phyloP scores from a whole-genome alignment of 2,888 invertebrate genomes.

The Iselma pallidipennis region DNA sequence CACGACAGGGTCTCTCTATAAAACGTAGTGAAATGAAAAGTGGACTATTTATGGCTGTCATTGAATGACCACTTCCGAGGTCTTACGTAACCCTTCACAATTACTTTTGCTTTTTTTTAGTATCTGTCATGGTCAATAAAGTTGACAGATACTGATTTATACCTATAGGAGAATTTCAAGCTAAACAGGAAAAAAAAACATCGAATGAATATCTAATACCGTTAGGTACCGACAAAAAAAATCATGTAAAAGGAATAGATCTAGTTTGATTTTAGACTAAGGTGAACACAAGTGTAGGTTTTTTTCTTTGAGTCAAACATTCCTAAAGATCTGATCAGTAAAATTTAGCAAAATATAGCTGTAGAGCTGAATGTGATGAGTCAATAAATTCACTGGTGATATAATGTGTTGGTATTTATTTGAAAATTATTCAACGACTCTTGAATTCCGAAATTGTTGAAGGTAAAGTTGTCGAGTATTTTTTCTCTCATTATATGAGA shows the following conservation, averaged over 20 bases:
- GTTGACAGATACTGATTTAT: not conserved
- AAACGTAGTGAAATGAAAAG: slow-evolving; percentile 42
- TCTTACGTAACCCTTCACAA: slow-evolving; percentile 45
- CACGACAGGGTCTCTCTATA: slow-evolving; percentile 12
- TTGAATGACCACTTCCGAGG: slow-evolving; percentile 40
- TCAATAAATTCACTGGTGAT: no score
- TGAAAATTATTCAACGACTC: no score
- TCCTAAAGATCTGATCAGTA: no score
- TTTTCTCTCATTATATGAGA: no score
- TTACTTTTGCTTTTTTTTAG: slow-evolving; percentile 43
- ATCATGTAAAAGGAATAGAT: not conserved
- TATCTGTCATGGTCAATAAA: not conserved
- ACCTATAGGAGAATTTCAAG: not conserved
- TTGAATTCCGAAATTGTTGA: no score
- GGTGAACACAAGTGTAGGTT: not conserved
- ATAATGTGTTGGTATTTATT: no score
- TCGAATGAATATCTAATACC: not conserved
- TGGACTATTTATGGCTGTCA: slow-evolving; percentile 46
- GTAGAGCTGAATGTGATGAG: no score
- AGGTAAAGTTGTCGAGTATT: no score
- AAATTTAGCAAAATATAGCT: no score
- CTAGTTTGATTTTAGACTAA: not conserved
- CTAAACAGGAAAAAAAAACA: not conserved
- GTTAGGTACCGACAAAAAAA: not conserved
- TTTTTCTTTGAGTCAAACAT: no score